These are phyloP conservation scores for Stercorarius parasiticus DNA, from an alignment of 2,113 vertebrate genomes.

Conservation along the genomic window DNA sequence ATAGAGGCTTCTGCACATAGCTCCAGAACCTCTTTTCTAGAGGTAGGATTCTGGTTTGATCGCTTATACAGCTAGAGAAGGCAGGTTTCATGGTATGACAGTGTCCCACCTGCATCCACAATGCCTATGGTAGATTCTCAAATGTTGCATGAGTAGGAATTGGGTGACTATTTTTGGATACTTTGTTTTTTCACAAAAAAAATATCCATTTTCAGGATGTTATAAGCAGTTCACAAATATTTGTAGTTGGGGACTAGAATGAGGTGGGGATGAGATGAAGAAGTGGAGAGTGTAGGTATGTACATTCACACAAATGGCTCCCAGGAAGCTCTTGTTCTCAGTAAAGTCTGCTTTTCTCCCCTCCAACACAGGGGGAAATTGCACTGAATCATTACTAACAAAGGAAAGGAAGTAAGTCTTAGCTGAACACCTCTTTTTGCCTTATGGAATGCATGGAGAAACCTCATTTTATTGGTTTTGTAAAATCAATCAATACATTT, in stretches of 20 bases:
- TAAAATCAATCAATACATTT: not conserved
- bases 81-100: not conserved
- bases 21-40: not conserved
- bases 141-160: not conserved
- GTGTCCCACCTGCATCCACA: not conserved
- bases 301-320: not conserved
- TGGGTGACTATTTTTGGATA: not conserved
- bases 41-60: not conserved
- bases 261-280: not conserved
- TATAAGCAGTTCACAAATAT: not conserved
- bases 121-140: not conserved
- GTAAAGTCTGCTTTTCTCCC: not conserved
- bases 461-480: not conserved
- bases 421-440: not conserved
- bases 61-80: not conserved
- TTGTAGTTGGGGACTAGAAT: not conserved
- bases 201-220: not conserved
- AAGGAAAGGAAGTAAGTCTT: not conserved
- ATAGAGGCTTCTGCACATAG: not conserved
- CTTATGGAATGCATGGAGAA: not conserved
- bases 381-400: not conserved
- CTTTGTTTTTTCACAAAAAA: not conserved
- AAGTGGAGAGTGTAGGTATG: not conserved
- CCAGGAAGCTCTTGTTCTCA: not conserved
- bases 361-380: not conserved